phyloP scores from a whole-genome alignment of 2,888 invertebrate genomes.

The Lucinisca nassula region DNA sequence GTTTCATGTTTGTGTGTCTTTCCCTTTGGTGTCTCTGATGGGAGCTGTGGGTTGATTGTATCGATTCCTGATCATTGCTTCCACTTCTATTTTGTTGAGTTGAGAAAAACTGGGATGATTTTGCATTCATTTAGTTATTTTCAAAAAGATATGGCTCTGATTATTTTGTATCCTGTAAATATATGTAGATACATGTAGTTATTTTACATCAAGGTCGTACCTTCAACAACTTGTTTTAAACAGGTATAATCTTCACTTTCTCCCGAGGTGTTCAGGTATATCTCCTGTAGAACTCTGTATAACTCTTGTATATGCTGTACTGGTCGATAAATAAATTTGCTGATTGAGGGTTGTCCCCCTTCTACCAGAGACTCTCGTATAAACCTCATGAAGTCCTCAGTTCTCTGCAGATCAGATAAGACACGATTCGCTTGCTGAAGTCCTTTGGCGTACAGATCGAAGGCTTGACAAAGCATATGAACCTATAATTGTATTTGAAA shows the following conservation, averaged over 20 bases:
- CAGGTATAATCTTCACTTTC: slow-evolving; percentile 77
- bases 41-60: no score
- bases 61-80: no score
- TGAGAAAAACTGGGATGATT: no score
- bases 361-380: slow-evolving; percentile 74
- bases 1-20: no score
- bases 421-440: slow-evolving; percentile 79
- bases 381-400: slow-evolving; percentile 82
- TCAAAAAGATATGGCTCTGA: no score
- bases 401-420: slow-evolving; percentile 76
- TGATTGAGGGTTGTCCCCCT: slow-evolving; percentile 78
- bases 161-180: no score
- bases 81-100: no score
- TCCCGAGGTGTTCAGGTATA: slow-evolving; percentile 77
- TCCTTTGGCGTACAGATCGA: slow-evolving; percentile 84
- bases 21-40: no score
- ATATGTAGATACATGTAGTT: no score
- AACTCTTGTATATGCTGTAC: slow-evolving; percentile 84
- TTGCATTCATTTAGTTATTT: no score
- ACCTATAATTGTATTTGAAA: slow-evolving; percentile 69
- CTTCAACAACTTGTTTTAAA: slow-evolving; percentile 83
- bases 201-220: no score
- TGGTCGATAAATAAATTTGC: slow-evolving; percentile 81
- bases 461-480: slow-evolving; percentile 84
- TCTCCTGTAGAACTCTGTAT: slow-evolving; percentile 78